phyloP scores from a whole-genome alignment of 2,113 vertebrate species.

The Hystrix brachyura region DNA sequence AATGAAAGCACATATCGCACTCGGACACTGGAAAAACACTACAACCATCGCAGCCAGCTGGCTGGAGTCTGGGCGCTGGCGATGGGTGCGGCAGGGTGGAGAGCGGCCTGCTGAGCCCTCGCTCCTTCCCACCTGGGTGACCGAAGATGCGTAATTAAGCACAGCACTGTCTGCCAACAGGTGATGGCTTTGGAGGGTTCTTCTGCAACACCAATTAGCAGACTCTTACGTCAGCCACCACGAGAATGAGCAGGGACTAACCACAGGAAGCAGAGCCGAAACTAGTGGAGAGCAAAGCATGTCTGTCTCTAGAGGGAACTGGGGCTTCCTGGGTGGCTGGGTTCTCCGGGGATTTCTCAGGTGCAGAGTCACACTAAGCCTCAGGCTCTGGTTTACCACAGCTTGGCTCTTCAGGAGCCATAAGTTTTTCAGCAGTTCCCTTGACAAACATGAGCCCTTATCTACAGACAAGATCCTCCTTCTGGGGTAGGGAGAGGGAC shows the following conservation, averaged over 20 bases:
- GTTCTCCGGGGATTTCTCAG: slow-evolving; percentile 80
- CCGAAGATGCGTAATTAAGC: neutral
- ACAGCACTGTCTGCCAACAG: neutral
- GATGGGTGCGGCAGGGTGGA: neutral
- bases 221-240: neutral
- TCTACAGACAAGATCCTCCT: neutral
- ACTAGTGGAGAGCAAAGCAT: neutral
- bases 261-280: slow-evolving; percentile 75
- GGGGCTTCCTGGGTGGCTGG: slow-evolving; percentile 29
- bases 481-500: neutral
- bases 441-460: neutral
- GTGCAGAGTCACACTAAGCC: neutral
- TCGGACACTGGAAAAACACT: neutral
- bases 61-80: too few species aligned
- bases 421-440: neutral
- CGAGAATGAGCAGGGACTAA: slow-evolving; percentile 25
- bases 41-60: neutral
- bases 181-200: neutral
- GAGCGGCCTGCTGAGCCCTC: neutral
- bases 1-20: neutral
- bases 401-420: neutral
- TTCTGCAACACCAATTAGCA: neutral
- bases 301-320: slow-evolving; percentile 59
- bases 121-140: neutral
- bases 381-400: slow-evolving; percentile 23